Percentiles rank a stretch among this genome's conserved stretches.
Evolutionary conservation across 2,797 vertebrate genomes (phyloP).

Genomic region (Myotis pilosus): DNA sequence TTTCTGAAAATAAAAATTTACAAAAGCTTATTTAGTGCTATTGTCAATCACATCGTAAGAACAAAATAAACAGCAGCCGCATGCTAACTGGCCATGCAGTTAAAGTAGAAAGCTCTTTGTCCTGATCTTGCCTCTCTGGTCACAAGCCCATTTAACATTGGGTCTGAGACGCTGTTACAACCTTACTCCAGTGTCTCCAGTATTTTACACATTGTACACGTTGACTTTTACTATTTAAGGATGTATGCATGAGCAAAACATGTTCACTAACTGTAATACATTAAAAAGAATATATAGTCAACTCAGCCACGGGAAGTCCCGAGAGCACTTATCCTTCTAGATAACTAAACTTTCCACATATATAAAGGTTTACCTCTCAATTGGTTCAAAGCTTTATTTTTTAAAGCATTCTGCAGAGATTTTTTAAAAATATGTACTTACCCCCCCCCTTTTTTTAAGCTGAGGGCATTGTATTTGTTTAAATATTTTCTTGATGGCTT

Average conservation of each 20-base stretch:
- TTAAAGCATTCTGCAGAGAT: background rate
- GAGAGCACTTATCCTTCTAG: background rate
- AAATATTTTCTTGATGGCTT: background rate
- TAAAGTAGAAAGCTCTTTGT: background rate
- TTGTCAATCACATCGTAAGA: conserved; percentile 40
- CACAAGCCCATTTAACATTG: background rate
- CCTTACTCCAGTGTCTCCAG: background rate
- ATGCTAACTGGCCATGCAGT: background rate
- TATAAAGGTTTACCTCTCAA: background rate
- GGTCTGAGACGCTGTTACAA: background rate
- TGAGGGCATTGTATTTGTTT: background rate
- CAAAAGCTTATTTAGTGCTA: conserved; percentile 45
- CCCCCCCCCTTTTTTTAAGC: background rate
- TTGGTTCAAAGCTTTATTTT: background rate
- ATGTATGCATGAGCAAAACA: background rate
- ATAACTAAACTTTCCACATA: background rate
- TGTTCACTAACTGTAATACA: background rate
- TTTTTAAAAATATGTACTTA: background rate
- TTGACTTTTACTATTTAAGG: background rate
- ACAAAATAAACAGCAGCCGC: background rate
- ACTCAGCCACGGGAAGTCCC: background rate
- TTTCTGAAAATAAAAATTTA: conserved; percentile 84
- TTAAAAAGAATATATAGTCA: background rate
- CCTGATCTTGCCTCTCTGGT: background rate
- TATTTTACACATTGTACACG: background rate